A percentile compares a stretch with the other conserved stretches of the same genome.
Conservation (phyloP, 2,113 vertebrate species). For the Notothenia coriiceps region DNA sequence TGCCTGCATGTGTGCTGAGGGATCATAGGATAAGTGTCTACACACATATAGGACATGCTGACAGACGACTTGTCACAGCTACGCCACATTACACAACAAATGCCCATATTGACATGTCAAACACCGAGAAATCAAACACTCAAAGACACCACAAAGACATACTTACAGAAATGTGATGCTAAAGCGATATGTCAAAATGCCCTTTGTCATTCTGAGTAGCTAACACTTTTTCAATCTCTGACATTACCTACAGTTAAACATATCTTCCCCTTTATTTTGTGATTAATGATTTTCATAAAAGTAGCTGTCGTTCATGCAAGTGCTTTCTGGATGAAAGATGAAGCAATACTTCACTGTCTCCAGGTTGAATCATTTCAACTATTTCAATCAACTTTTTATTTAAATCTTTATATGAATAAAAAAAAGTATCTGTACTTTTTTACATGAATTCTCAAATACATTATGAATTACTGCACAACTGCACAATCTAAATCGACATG, state of each 20-base stretch:
- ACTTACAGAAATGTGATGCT: neutral
- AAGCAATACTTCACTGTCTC: neutral
- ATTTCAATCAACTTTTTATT: neutral
- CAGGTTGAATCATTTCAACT: neutral
- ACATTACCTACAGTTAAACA: neutral
- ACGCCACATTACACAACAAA: slow-evolving; percentile 18
- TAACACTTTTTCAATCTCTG: neutral
- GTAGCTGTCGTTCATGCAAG: neutral
- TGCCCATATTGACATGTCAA: slow-evolving; percentile 12
- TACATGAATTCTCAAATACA: neutral
- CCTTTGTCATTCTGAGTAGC: neutral
- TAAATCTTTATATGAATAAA: neutral
- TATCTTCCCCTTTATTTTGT: neutral
- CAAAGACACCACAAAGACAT: neutral
- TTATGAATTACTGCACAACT: neutral
- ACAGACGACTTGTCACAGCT: slow-evolving; percentile 19
- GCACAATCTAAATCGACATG: neutral
- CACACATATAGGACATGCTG: slow-evolving; percentile 16
- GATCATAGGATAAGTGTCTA: slow-evolving; percentile 41
- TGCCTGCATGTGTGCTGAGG: slow-evolving; percentile 34
- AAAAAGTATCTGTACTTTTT: neutral
- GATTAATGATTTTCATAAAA: slow-evolving; percentile 2
- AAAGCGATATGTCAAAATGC: neutral
- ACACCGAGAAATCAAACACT: slow-evolving; percentile 3
- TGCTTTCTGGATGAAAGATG: neutral